Evolutionary conservation across 2,888 invertebrate species (phyloP), one percentile per base, ranked within the genome.

Genomic region (Cantharis flavilabris): DNA sequence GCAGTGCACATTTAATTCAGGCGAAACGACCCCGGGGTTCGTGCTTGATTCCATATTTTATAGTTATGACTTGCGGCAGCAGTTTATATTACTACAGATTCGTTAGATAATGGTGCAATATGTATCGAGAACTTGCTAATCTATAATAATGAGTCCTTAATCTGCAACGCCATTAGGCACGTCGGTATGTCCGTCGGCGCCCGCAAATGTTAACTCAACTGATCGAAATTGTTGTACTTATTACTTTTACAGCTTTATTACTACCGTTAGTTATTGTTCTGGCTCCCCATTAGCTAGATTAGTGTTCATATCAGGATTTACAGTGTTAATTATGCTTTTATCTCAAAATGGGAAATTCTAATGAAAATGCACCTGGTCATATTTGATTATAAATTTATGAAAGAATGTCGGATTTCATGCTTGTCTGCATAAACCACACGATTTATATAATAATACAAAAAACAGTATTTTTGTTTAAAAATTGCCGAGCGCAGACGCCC

Each of bases 141-240:
- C 81, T 80, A 73, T 79, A 79, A 81, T 82, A 82, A 82, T 81
- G 81, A 82, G 78, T 80, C 81, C 81, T 81, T 82, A 82, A 82
- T 82, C 82, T 82, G 79, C 78, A 80, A 62, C 76, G 80, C 80
- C 81, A 81, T 81, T 82, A 82, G 80, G 78, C 67, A 72, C 64
- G 72, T 76, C 74, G 74, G 76, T 78, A 73, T 64, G 76, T 73
- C 76, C 71, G 72, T 78, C 71, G 72, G 69, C 72, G 72, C 30
- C 78, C 73, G 79, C 81, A 80, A 81, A 81, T 79, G 73, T 78
- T 73, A 49, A 80, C 79, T 77, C 76, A 69, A 75, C 70, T 78
- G 77, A 79, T 75, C 72, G 77, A 75, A 75, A 76, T 49, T 72
- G 67, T 67, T 67, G 70, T 69, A 30, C 69, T 78, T 77, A 77